These are phyloP conservation scores for Notarius lentiginosus DNA, from an alignment of 2,113 vertebrate species.

Conservation along the genomic window DNA sequence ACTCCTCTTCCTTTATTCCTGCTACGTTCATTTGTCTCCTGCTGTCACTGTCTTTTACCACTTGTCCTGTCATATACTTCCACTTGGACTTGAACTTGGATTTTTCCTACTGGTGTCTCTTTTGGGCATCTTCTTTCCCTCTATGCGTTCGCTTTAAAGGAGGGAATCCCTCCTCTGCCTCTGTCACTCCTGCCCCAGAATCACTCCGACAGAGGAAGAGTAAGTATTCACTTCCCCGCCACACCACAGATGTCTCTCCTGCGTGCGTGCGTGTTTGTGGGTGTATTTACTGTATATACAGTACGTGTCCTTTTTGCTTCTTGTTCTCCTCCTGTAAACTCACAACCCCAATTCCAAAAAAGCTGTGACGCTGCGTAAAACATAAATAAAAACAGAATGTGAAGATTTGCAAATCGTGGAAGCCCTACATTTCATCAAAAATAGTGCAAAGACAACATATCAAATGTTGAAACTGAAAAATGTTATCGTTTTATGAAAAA, in stretches of 20 bases:
- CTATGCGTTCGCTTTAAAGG: constrained; percentile 56
- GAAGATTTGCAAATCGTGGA: no score
- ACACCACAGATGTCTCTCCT: neutral
- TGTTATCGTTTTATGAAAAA: no score
- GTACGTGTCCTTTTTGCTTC: neutral
- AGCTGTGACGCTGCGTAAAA: no score
- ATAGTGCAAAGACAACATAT: no score
- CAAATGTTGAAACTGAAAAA: no score
- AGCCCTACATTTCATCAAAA: no score
- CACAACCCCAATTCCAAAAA: neutral
- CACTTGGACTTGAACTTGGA: neutral
- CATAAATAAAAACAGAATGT: no score
- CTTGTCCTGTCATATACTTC: neutral
- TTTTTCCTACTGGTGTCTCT: neutral
- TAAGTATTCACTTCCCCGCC: constrained; percentile 73
- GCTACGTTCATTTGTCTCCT: constrained; percentile 2
- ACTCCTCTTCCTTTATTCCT: neutral
- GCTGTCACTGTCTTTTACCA: constrained; percentile 4
- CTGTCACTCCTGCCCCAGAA: constrained; percentile 71
- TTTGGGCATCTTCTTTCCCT: constrained; percentile 32
- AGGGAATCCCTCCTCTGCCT: constrained; percentile 58
- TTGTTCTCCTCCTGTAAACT: neutral
- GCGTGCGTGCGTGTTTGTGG: constrained; percentile 33
- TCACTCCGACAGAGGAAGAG: constrained; percentile 82
- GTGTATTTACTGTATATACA: neutral